Evolutionary conservation across 2,888 invertebrate genomes (phyloP).

Genomic region (Exocentrus adspersus): DNA sequence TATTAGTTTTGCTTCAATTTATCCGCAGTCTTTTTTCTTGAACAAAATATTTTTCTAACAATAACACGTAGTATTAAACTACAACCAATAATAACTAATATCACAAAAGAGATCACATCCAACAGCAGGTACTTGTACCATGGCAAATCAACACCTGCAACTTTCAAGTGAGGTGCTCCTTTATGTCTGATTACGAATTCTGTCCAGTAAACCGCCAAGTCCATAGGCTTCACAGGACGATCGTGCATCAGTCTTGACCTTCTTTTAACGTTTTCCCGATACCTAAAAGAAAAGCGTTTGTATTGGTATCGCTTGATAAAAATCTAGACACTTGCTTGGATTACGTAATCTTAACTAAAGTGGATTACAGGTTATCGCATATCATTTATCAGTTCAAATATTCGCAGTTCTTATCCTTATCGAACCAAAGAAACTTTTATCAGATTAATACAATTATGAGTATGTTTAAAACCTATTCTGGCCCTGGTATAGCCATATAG

Average conservation of each 20-base stretch:
- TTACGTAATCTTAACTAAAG: no score
- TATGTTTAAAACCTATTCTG: no score
- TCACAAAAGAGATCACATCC: constrained; percentile 50
- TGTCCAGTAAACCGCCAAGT: constrained; percentile 48
- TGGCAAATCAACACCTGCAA: constrained; percentile 38
- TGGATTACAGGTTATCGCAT: no score
- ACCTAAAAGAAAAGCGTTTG: constrained; percentile 24
- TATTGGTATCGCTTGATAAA: no score
- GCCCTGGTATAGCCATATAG: no score
- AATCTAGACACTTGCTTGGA: no score
- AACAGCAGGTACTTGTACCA: constrained; percentile 46
- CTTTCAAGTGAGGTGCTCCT: constrained; percentile 46
- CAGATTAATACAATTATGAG: no score
- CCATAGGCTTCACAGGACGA: constrained; percentile 44
- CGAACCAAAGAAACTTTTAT: no score
- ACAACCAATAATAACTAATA: neutral
- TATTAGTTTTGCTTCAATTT: constrained; percentile 10
- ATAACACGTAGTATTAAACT: neutral
- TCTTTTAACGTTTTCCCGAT: constrained; percentile 35
- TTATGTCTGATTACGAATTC: constrained; percentile 48
- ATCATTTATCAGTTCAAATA: no score
- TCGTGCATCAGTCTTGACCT: constrained; percentile 44
- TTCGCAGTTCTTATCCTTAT: no score
- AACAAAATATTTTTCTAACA: neutral
- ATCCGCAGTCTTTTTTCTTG: neutral